Base-by-base conservation (phyloP, 1,140 invertebrate genomes). In the Mylabris phalerata region DNA sequence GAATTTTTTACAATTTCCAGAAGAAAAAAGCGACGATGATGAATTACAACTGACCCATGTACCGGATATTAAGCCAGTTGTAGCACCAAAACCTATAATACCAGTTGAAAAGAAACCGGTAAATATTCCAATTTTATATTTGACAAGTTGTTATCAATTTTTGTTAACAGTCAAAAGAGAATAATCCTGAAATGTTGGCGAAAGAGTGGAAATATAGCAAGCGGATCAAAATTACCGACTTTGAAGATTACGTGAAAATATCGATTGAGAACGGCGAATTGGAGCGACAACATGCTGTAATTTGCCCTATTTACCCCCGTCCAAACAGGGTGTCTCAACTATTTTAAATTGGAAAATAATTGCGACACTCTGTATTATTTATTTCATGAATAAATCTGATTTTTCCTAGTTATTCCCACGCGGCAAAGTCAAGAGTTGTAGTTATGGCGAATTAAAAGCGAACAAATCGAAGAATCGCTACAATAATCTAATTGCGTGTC, bases 381-480 rank as follows among this genome's bases (percentile, higher is more conserved):
- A 13, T 11, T 19, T 32, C 45, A n/a, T 55, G 45, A 46, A 45
- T 24, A 6, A 44, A 27, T n/a, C 9, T 19, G 19, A 19, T 19
- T 19, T 59, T 45, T 64, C 67, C 57, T 46, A 70, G 68, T 42
- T 60, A 38, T 69, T 70, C 39, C 65, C 65, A 1, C 57, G 65
- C 39, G 68, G 68, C 4, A 52, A 61, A 54, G 59, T 59, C 4
- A 67, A 65, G 39, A 52, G 60, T 9, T 64, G 64, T 44, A 49
- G 42, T 40, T 57, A 59, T 27, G 68, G 68, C 7, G 43, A 52
- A 6, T 9, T 52, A 26, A 49, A 45, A 55, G 50, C 59, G 56
- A 85, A 85, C 59, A 88, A 88, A 69, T 78, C 79, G 9, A 89
- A 89, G 68, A 90, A 91, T 78, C 78, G 88, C 64, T 90, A 89